Conservation (phyloP, 2,888 invertebrate genomes). For the Cristatella mucedo region DNA sequence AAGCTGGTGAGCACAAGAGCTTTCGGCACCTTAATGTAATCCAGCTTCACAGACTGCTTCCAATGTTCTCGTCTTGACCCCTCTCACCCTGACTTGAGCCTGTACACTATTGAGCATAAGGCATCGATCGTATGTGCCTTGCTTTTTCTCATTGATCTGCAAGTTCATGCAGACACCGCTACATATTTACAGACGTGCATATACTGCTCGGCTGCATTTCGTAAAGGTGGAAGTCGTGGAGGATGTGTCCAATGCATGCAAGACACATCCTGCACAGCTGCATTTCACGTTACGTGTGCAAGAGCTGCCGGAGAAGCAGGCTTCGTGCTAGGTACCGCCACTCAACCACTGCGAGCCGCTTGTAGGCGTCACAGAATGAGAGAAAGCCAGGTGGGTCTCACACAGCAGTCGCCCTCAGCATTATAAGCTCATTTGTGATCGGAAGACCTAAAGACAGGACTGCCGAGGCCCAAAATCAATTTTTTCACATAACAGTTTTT, state of each 20-base stretch:
- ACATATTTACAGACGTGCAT: conserved; percentile 25
- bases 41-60: background rate
- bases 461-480: too few species aligned
- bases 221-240: conserved; percentile 23
- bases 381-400: too few species aligned
- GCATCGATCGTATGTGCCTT: too few species aligned
- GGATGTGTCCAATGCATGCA: conserved; percentile 42
- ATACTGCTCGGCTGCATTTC: conserved; percentile 20
- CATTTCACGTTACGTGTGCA: conserved; percentile 49
- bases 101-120: background rate
- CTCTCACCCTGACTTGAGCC: background rate
- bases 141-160: conserved; percentile 4
- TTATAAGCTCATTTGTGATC: too few species aligned
- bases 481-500: too few species aligned
- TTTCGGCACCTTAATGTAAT: background rate
- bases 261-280: conserved; percentile 39
- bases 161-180: background rate
- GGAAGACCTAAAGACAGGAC: too few species aligned
- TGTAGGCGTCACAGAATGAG: too few species aligned
- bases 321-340: too few species aligned
- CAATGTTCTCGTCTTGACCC: background rate
- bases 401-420: too few species aligned
- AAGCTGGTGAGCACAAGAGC: conserved; percentile 20
- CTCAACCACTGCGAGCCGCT: too few species aligned
- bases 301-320: conserved; percentile 45